Percentiles rank a stretch among this genome's conserved stretches.
Conservation (phyloP, 1,140 invertebrate species). For the Pseudachorutes palmiensis region DNA sequence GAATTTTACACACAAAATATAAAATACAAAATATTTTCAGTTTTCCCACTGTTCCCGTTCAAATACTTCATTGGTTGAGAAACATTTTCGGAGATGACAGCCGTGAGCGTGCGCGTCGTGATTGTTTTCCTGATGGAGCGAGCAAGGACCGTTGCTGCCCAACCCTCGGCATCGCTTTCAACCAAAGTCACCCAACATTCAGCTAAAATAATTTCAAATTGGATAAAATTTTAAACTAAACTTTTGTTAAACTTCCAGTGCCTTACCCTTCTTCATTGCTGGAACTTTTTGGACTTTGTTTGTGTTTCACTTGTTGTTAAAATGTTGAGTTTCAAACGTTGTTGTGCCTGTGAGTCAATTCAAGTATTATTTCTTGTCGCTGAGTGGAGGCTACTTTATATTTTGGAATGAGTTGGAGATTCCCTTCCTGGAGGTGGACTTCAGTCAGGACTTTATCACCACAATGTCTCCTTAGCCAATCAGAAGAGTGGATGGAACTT, state of each 20-base stretch:
- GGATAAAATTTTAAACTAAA: not conserved
- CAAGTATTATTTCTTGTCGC: too few species aligned
- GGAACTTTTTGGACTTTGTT: too few species aligned
- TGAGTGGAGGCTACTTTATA: too few species aligned
- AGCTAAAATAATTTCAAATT: not conserved
- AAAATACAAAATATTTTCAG: not conserved
- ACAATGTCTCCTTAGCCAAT: too few species aligned
- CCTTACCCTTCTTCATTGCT: too few species aligned
- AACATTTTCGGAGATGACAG: slow-evolving; percentile 4
- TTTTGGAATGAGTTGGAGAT: too few species aligned
- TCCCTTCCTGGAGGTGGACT: too few species aligned
- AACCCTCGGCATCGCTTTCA: not conserved
- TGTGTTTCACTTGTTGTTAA: too few species aligned
- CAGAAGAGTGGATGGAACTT: too few species aligned
- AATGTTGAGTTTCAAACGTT: too few species aligned
- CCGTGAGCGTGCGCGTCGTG: not conserved
- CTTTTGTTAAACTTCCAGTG: not conserved
- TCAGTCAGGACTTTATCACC: too few species aligned
- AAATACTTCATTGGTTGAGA: not conserved
- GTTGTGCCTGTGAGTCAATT: too few species aligned
- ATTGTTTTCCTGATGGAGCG: not conserved
- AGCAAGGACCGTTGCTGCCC: not conserved
- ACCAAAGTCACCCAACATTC: not conserved
- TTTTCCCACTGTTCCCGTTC: not conserved
- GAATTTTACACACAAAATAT: not conserved